Base-by-base conservation (phyloP, 2,888 invertebrate genomes). In the Autographa pulchrina region DNA sequence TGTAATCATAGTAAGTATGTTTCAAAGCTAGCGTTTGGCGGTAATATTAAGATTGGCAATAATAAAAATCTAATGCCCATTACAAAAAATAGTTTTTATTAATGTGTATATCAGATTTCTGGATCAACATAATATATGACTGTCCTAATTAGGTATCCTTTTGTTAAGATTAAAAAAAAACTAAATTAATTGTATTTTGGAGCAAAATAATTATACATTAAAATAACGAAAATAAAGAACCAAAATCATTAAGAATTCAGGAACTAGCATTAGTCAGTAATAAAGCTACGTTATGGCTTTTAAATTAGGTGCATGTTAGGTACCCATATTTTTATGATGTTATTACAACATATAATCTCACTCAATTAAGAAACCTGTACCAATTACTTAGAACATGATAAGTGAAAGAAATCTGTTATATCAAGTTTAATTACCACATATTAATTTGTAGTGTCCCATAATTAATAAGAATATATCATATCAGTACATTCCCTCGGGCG, bases 341-440 rank as follows among this genome's bases (percentile, higher is more conserved):
- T 48, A 48, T 48, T n/a, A 48, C 48, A 48, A 48, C 48, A 35
- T 35, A 6, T 6, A 25, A 25, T 48, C n/a, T 48, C 48, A 48
- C n/a, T 48, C 48, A 48, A 48, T 48, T 48, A 48, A 48, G n/a
- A 43, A 48, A 48, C 48, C 48, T 9, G 54, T 54, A 54, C 54
- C 54, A 11, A 54, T 48, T 48, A 48, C 25, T 68, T 65, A 62
- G 41, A 31, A 25, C 38, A 20, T 11, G 31, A 59, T 18, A 56
- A 68, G 60, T 66, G 77, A 78, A 78, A 78, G 68, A 43, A 58
- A 20, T 60, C 80, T 80, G 58, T 72, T 14, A 63, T 48, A 65
- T 64, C n/a, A 65, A 79, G 61, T 62, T 5, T n/a, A 76, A 80
- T 78, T 72, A 58, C 80, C 13, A 78, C 80, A 78, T 80, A 73